A percentile compares a stretch with the other conserved stretches of the same genome.
Conservation (phyloP, 2,797 vertebrate genomes). For the Falco naumanni region DNA sequence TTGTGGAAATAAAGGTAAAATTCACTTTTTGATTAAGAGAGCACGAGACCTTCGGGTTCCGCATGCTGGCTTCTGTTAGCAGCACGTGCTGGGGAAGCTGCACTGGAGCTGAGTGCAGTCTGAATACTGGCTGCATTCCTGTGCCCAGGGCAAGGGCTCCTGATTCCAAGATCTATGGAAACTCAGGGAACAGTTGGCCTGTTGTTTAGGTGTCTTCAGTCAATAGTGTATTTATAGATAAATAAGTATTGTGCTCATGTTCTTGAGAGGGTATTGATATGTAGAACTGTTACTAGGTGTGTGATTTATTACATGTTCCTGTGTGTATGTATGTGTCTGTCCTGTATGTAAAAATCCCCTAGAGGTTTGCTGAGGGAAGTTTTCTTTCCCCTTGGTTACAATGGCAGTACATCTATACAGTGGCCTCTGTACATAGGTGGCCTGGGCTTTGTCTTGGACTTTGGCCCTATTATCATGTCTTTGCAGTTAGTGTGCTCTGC, state of each 20-base stretch:
- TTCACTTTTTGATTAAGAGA: neutral
- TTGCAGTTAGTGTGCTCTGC: neutral
- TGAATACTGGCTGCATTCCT: fast-evolving
- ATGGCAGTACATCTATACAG: neutral
- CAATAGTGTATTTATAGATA: neutral
- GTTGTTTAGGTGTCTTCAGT: neutral
- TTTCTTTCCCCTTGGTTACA: neutral
- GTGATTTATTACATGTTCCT: neutral
- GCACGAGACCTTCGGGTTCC: neutral
- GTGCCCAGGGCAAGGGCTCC: neutral
- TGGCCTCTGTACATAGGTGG: neutral
- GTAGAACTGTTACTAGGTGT: neutral
- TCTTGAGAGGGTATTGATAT: neutral
- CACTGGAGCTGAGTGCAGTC: fast-evolving
- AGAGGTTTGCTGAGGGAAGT: neutral
- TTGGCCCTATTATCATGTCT: neutral
- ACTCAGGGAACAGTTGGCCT: fast-evolving
- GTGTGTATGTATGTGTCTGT: neutral
- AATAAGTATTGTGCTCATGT: neutral
- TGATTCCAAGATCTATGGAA: neutral
- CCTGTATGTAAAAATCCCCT: neutral
- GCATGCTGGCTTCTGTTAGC: neutral
- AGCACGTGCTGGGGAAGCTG: neutral
- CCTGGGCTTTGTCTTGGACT: neutral
- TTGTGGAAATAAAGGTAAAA: neutral